Base-by-base conservation (phyloP, 2,113 vertebrate genomes). In the Callochromis pleurospilus region DNA sequence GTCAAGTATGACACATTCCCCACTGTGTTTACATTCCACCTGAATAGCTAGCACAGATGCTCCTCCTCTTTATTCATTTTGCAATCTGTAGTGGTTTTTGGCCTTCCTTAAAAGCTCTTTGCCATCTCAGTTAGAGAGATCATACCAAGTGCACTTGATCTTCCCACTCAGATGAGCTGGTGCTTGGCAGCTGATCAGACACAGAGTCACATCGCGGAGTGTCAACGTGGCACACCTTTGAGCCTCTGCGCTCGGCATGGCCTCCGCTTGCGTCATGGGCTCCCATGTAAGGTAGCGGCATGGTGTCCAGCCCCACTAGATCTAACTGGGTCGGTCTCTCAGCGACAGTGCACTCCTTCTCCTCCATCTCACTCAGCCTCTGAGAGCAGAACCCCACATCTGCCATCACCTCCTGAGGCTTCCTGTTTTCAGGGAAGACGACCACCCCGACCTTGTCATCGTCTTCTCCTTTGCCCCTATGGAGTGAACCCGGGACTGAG, bases 61-160 rank as follows among this genome's bases (percentile, higher is more conserved):
- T 70, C 42, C 38, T 79, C 45, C 62, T 12, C 42, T 60, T 62
- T 79, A 60, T 49, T 81, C 73, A 73, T 62, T 86, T 88, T 84
- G 55, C 81, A 21, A 85, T 82, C 87, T 87, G 42, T 68, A 92
- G 89, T 91, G 92, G 55, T 90, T 92, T 94, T 93, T 91, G 83
- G 82, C 82, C 75, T 86, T 81, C 55, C 6, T 6, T 38, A 77
- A 56, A 80, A 81, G 21, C 56, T 73, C 42, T 24, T 45, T 60
- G n/a, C 17, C 13, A 45, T 85, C 84, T 90, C 56, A 86, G 42
- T 88, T 45, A 21, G 36, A 79, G 55, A 53, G 54, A 85, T 96
- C 91, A 99, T 55, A 99, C 98, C 94, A 98, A 96, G 95, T 99
- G 98, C 85, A 97, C 96, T 85, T 97, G 98, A 83, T 98, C 98